Percentiles rank a stretch among this genome's conserved stretches.
Conservation (phyloP, 2,797 vertebrate genomes). For the Clarias laeviceps region DNA sequence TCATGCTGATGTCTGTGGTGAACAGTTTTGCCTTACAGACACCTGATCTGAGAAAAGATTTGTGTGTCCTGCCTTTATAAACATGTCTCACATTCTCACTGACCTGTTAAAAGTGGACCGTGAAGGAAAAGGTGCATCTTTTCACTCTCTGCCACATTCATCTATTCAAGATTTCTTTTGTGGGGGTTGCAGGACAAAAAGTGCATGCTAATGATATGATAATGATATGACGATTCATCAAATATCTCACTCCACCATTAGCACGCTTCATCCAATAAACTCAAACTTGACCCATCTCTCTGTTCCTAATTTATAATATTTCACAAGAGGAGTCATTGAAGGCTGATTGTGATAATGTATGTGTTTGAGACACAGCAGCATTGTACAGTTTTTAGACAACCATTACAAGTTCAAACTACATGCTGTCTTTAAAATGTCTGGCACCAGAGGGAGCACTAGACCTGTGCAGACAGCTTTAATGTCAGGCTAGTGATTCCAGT, state of each 20-base stretch:
- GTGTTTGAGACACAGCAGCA: neutral
- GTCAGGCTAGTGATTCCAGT: neutral
- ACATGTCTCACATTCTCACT: neutral
- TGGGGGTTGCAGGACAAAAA: neutral
- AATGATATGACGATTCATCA: neutral
- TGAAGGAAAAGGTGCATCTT: neutral
- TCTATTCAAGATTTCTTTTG: neutral
- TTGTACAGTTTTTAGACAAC: neutral
- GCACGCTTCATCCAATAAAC: neutral
- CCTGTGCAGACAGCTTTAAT: neutral
- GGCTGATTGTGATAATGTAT: neutral
- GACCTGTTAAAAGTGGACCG: neutral
- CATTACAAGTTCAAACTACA: neutral
- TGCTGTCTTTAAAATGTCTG: neutral
- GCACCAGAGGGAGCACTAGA: slow-evolving; percentile 53
- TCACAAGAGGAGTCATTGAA: neutral
- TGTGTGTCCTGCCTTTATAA: too few species aligned
- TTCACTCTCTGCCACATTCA: neutral
- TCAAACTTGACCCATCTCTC: neutral
- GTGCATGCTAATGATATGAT: neutral
- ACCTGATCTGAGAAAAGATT: neutral
- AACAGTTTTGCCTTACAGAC: neutral
- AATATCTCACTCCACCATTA: too few species aligned
- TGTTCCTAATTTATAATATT: neutral
- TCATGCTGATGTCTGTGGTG: neutral